Evolutionary conservation across 1,140 invertebrate genomes (phyloP).

Genomic region (Aphis craccivora): DNA sequence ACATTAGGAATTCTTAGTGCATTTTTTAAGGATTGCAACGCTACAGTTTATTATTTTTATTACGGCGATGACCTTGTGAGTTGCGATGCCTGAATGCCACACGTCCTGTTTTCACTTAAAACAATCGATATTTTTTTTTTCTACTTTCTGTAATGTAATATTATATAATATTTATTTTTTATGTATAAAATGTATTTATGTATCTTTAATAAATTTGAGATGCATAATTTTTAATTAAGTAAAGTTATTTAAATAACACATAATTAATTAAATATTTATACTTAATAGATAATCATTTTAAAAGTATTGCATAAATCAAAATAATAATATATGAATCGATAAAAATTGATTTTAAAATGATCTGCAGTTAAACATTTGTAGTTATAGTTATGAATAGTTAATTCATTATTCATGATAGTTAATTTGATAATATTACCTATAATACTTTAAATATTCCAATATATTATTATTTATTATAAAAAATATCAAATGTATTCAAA

Average conservation of each 20-base stretch:
- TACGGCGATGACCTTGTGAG: not conserved
- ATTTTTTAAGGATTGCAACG: not conserved
- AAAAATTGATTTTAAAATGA: not conserved
- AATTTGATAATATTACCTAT: not conserved
- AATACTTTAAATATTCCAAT: no score
- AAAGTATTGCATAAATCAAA: not conserved
- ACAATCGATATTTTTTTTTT: not conserved
- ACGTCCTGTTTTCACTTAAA: conserved; percentile 33
- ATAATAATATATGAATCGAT: not conserved
- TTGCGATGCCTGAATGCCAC: not conserved
- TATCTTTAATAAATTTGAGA: not conserved
- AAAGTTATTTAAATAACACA: not conserved
- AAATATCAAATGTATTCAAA: not conserved
- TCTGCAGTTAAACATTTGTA: not conserved
- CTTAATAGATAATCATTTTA: not conserved
- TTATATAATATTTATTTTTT: not conserved
- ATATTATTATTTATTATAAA: not conserved
- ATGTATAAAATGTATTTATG: not conserved
- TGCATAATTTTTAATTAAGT: not conserved
- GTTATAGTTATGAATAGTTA: not conserved
- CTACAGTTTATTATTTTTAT: conserved; percentile 17
- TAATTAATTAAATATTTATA: not conserved
- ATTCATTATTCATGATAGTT: not conserved
- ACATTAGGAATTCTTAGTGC: not conserved
- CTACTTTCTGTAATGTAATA: not conserved